These are phyloP conservation scores for Papilio xuthus DNA, from an alignment of 1,140 invertebrate genomes.

Conservation along the genomic window DNA sequence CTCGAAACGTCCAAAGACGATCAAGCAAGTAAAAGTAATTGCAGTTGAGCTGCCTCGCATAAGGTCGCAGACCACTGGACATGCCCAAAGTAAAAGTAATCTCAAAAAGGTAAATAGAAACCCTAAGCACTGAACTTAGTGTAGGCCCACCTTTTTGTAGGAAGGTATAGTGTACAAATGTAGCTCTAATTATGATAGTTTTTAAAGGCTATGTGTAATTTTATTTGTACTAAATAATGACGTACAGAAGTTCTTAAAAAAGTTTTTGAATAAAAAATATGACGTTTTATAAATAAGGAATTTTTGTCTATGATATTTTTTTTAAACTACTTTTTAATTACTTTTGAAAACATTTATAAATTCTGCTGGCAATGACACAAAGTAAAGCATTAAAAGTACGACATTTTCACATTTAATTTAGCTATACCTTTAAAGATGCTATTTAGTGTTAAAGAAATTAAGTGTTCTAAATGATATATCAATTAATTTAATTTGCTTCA, in stretches of 20 bases:
- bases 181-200: conserved; percentile 43
- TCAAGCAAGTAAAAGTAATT: conserved; percentile 59
- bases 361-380: background rate
- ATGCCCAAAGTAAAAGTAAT: conserved; percentile 76
- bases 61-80: conserved; percentile 60
- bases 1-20: conserved; percentile 55
- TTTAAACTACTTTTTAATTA: background rate
- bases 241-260: background rate
- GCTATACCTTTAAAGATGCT: conserved; percentile 1
- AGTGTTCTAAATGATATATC: background rate
- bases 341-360: background rate
- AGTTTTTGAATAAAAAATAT: background rate
- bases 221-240: background rate
- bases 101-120: conserved; percentile 74
- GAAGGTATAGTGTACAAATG: conserved; percentile 55
- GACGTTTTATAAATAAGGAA: background rate
- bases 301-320: conserved; percentile 9
- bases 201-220: background rate
- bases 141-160: conserved; percentile 55
- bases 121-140: conserved; percentile 67
- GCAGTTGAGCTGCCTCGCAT: conserved; percentile 70
- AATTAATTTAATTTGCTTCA: background rate
- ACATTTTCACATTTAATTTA: background rate
- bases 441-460: background rate
- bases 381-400: background rate